phyloP scores from a whole-genome alignment of 1,140 invertebrate genomes.

The Macrotrachela quadricornifera region DNA sequence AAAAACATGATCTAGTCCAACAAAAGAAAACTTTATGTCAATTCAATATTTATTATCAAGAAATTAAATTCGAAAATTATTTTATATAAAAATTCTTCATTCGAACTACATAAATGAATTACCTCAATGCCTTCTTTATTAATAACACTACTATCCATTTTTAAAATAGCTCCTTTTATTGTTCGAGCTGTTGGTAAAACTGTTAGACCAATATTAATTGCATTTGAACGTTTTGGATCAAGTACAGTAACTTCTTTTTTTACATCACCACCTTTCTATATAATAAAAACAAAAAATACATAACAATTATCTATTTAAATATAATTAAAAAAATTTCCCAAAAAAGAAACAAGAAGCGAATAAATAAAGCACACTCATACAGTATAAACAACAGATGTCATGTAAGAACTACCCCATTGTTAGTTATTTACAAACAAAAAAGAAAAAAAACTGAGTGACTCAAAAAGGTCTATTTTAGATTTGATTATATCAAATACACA shows the following conservation, averaged over 20 bases:
- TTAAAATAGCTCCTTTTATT: constrained; percentile 91
- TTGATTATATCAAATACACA: too few relatives aligned
- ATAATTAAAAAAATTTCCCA: background rate
- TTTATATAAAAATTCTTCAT: constrained; percentile 41
- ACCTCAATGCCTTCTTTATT: constrained; percentile 90
- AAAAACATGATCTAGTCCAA: too few relatives aligned
- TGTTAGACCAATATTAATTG: constrained; percentile 98
- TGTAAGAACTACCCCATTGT: background rate
- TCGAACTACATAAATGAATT: constrained; percentile 12
- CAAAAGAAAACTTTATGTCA: too few relatives aligned
- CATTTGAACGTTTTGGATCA: constrained; percentile 89
- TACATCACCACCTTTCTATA: constrained; percentile 67
- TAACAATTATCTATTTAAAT: background rate
- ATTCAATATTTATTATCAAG: constrained; percentile 88
- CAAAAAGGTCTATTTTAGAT: too few relatives aligned
- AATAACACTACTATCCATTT: constrained; percentile 96
- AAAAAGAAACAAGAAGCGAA: background rate
- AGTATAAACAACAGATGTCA: background rate
- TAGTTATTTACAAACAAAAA: background rate
- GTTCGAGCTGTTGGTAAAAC: constrained; percentile 77
- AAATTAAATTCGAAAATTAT: constrained; percentile 78
- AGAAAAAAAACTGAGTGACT: background rate
- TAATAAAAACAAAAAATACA: background rate
- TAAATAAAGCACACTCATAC: background rate
- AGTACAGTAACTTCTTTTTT: constrained; percentile 88